phyloP scores from a whole-genome alignment of 2,888 invertebrate species.

The Palloptera scutellata region DNA sequence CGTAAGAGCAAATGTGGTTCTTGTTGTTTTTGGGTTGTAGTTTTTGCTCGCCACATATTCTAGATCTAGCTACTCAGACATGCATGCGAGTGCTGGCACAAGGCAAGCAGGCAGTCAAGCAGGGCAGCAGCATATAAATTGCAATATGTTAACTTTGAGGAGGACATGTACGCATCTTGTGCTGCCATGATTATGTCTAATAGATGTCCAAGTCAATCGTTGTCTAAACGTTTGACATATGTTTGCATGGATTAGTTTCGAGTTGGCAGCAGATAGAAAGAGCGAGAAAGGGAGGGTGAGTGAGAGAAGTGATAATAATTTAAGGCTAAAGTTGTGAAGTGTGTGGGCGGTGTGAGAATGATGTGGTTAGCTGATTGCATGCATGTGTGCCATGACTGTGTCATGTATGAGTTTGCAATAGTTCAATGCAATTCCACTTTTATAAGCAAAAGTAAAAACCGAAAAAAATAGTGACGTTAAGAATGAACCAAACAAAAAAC shows the following conservation, averaged over 20 bases:
- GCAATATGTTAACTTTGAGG: conserved; percentile 33
- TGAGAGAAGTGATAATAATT: neutral
- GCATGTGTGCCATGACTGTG: no score
- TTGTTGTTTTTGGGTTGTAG: neutral
- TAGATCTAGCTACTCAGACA: conserved; percentile 1
- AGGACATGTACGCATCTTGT: conserved; percentile 17
- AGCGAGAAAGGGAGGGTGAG: neutral
- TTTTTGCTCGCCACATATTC: neutral
- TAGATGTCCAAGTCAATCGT: conserved; percentile 60
- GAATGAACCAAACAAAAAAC: no score
- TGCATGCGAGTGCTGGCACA: conserved; percentile 12
- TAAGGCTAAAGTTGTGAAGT: no score
- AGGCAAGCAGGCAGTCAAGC: conserved; percentile 4
- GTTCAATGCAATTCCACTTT: no score
- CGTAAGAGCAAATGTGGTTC: neutral
- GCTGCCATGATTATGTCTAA: conserved; percentile 57
- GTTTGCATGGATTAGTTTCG: conserved; percentile 11
- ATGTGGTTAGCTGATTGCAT: no score
- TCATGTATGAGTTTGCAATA: no score
- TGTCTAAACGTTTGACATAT: conserved; percentile 55
- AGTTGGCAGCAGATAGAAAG: no score
- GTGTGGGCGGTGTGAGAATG: no score
- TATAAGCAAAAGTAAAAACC: no score
- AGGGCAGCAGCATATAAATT: conserved; percentile 17
- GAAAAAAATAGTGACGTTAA: no score